These are phyloP conservation scores for Brevipalpus yothersi DNA, from an alignment of 1,140 invertebrate genomes.

Conservation along the genomic window DNA sequence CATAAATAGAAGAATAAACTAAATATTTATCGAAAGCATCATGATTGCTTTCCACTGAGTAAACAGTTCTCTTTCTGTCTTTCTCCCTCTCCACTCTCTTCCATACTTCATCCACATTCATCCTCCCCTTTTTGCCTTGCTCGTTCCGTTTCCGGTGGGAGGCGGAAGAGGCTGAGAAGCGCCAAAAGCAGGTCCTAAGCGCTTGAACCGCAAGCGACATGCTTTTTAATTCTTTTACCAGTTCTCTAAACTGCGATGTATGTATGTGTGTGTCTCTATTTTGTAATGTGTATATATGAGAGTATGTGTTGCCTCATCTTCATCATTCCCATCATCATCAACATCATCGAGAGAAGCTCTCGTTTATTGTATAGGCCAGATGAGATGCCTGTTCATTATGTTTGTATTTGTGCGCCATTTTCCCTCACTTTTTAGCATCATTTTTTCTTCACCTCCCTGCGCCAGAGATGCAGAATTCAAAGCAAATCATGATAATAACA, in stretches of 20 bases:
- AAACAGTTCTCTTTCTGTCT: neutral
- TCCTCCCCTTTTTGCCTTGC: neutral
- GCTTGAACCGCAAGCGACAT: neutral
- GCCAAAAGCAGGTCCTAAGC: neutral
- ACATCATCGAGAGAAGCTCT: neutral
- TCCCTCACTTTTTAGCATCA: too few species aligned
- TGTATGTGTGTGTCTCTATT: too few species aligned
- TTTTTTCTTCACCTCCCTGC: too few species aligned
- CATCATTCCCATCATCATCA: neutral
- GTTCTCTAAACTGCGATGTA: too few species aligned
- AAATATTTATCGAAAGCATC: too few species aligned
- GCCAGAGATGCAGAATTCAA: neutral
- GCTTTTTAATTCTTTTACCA: neutral
- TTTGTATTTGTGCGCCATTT: too few species aligned
- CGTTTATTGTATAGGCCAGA: neutral
- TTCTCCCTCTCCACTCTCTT: neutral
- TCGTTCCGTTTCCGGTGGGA: neutral
- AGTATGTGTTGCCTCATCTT: too few species aligned
- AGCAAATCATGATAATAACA: neutral
- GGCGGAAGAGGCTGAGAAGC: neutral
- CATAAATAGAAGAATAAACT: too few species aligned
- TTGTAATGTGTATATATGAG: too few species aligned
- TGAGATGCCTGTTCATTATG: too few species aligned
- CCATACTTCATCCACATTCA: neutral
- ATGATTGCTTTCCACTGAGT: neutral